Base-by-base conservation (phyloP, 2,797 vertebrate genomes). In the Peromyscus attwateri region DNA sequence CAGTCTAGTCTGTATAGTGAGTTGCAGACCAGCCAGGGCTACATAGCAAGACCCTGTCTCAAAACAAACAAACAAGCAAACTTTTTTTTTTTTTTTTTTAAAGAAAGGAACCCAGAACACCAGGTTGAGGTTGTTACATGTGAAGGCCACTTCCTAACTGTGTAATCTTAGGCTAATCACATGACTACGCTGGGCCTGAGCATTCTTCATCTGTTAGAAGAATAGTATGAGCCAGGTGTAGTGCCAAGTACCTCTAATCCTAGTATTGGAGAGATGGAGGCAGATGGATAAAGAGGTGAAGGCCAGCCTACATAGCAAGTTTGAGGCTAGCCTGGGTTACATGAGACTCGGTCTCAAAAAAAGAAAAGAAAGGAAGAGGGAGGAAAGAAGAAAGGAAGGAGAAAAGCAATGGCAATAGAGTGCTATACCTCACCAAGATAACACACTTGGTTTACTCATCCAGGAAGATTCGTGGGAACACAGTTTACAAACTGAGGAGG, bases 111-210 rank as follows among this genome's bases (percentile, higher is more conserved):
- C 81, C 43, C 37, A 37, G 57, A n/a, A 71, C 9, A 19, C 49
- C 6, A 8, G 6, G 66, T 29, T 80, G 49, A 8, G 17, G 71
- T 31, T 87, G 46, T 70, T 10, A 25, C 0, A 27, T 17, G 81
- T n/a, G 31, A 66, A 83, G n/a, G 79, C 55, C 40, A 9, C n/a
- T 27, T 34, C n/a, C 64, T 43, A 1, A 4, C 87, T 89, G 46
- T 79, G 73, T 70, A 87, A 93, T 37, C 55, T 75, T 73, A n/a
- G 31, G 31, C 46, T 37, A 57, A 81, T 75, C 55, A 29, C 75
- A 23, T 82, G 60, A 40, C 79, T 23, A 1, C 10, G 31, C 49
- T 11, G 66, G 60, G 43, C 80, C 80, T 92, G 6, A 0, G 29
- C 31, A n/a, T 71, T 55, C 37, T 19, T 40, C 6, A 40, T 31